These are phyloP conservation scores for Drosophila kambysellisi DNA, from an alignment of 2,888 invertebrate species.

Conservation along the genomic window DNA sequence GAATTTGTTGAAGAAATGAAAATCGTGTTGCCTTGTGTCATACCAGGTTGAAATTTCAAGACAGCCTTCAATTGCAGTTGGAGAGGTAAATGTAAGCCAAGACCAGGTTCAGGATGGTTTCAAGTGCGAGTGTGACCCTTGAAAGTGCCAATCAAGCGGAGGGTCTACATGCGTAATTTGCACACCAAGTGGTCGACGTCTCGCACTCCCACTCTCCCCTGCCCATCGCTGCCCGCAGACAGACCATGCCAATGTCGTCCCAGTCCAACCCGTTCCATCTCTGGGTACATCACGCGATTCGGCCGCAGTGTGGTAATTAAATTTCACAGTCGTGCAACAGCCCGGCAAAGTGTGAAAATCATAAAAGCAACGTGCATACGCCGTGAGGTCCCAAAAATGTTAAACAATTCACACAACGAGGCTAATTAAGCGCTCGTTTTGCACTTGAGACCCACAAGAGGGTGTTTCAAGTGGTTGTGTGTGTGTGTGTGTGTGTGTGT, in stretches of 20 bases:
- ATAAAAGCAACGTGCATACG: conserved; percentile 74
- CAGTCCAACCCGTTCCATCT: background rate
- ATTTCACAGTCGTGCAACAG: conserved; percentile 62
- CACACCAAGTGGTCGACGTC: conserved; percentile 65
- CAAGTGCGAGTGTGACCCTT: conserved; percentile 67
- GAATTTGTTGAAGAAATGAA: background rate
- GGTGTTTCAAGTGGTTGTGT: conserved; percentile 43
- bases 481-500: conserved; percentile 31
- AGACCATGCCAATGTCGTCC: background rate
- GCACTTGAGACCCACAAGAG: conserved; percentile 65
- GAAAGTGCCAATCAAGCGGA: conserved; percentile 76
- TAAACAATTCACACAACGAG: conserved; percentile 75
- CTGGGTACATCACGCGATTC: conserved; percentile 1
- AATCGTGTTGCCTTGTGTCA: conserved; percentile 4
- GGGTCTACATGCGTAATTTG: conserved; percentile 77
- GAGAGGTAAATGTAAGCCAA: background rate
- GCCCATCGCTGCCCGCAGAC: background rate
- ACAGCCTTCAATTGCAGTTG: conserved; percentile 31
- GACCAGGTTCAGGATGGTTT: conserved; percentile 10
- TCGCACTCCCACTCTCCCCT: background rate
- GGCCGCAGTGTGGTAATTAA: conserved; percentile 63
- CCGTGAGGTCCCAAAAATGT: conserved; percentile 76
- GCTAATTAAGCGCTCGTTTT: conserved; percentile 74
- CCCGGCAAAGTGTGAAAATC: conserved; percentile 73
- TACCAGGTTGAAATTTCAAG: conserved; percentile 23